Conservation (phyloP, 2,888 invertebrate species). For the Drymonia ruficornis region DNA sequence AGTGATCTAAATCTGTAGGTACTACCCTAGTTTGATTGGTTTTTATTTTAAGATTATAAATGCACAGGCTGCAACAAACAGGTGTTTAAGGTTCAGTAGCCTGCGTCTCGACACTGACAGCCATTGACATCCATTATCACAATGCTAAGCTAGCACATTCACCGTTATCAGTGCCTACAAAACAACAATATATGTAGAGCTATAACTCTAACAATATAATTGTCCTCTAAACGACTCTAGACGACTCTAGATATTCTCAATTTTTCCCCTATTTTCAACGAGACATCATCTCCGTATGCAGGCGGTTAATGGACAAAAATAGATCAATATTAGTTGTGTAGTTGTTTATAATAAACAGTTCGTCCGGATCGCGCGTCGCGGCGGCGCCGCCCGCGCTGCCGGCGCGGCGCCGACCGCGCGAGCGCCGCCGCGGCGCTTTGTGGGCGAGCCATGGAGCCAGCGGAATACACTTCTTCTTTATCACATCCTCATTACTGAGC, state of each 20-base stretch:
- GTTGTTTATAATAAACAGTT: slow-evolving; percentile 53
- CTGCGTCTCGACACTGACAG: too few species aligned
- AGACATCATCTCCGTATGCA: not conserved
- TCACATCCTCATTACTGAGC: too few species aligned
- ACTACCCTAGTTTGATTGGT: too few species aligned
- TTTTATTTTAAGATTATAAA: not conserved
- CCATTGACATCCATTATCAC: too few species aligned
- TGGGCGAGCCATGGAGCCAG: slow-evolving; percentile 20
- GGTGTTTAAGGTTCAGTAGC: not conserved
- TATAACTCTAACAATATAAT: too few species aligned
- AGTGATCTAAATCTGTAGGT: too few species aligned
- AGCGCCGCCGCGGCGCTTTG: slow-evolving; percentile 36
- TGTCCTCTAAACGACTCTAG: not conserved
- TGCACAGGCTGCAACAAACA: not conserved
- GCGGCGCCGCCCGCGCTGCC: slow-evolving; percentile 38
- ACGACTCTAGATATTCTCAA: too few species aligned
- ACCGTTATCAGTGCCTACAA: too few species aligned
- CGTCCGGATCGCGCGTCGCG: slow-evolving; percentile 40
- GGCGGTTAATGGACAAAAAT: slow-evolving; percentile 41
- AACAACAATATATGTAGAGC: too few species aligned
- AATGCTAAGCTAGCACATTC: too few species aligned
- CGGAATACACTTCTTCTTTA: slow-evolving; percentile 5
- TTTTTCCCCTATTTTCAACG: not conserved
- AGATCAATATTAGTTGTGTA: slow-evolving; percentile 49
- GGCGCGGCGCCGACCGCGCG: slow-evolving; percentile 42